phyloP scores from a whole-genome alignment of 1,140 invertebrate species.

The Drosophila mojavensis region DNA sequence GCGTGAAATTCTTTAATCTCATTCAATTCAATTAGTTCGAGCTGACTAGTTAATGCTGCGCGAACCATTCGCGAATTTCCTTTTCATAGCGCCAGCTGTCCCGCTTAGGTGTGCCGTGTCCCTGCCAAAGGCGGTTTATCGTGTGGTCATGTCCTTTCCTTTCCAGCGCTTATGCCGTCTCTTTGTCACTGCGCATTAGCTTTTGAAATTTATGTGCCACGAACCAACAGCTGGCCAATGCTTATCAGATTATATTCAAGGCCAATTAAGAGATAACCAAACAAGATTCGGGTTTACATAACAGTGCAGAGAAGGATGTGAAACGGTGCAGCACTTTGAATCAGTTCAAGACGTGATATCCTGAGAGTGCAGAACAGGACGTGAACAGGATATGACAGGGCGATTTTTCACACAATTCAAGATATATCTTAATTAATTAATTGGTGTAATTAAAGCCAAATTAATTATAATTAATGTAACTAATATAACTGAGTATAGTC shows the following conservation, averaged over 20 bases:
- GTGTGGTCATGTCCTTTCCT: slow-evolving; percentile 6
- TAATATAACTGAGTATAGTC: too few species aligned
- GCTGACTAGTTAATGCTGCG: slow-evolving; percentile 80
- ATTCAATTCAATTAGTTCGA: slow-evolving; percentile 84
- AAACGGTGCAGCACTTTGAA: too few species aligned
- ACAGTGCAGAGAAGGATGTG: not conserved
- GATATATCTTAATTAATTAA: too few species aligned
- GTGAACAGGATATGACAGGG: too few species aligned
- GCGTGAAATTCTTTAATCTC: slow-evolving; percentile 83
- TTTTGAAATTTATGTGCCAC: slow-evolving; percentile 71
- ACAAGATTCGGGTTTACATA: not conserved
- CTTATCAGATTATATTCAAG: slow-evolving; percentile 36
- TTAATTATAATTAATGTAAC: too few species aligned
- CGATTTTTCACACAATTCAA: too few species aligned
- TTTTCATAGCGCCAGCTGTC: slow-evolving; percentile 23
- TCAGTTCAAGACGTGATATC: too few species aligned
- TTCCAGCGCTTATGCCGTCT: slow-evolving; percentile 3
- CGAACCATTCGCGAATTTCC: slow-evolving; percentile 56
- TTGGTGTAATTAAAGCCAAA: too few species aligned
- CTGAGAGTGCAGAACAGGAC: too few species aligned
- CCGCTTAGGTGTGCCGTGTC: slow-evolving; percentile 42
- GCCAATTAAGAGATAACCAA: slow-evolving; percentile 30
- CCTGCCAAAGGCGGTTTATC: not conserved
- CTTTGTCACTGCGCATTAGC: slow-evolving; percentile 72
- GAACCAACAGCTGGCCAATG: slow-evolving; percentile 11